These are phyloP conservation scores for Stegophylla sp. DNA, from an alignment of 2,888 invertebrate genomes.

Conservation along the genomic window DNA sequence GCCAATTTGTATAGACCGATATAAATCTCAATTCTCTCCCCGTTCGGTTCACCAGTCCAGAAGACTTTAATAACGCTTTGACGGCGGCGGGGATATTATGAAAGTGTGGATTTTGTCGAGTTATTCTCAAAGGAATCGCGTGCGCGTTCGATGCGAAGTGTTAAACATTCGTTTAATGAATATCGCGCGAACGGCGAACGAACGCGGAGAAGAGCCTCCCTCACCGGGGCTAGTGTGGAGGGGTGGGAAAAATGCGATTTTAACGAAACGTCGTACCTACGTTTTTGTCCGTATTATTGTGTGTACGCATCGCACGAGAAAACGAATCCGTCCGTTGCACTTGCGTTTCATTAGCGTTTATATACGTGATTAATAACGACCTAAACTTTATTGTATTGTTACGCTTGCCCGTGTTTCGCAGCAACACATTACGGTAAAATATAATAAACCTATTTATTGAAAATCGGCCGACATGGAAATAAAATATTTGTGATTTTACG, in stretches of 20 bases:
- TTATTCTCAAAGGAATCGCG: not conserved
- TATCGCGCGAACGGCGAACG: not conserved
- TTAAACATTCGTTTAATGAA: not conserved
- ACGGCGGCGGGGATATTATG: not conserved
- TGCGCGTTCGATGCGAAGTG: not conserved
- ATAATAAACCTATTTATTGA: too few relatives aligned
- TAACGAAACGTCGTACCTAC: too few relatives aligned
- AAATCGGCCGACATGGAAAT: too few relatives aligned
- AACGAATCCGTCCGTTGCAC: too few relatives aligned
- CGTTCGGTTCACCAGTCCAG: slow-evolving; percentile 3
- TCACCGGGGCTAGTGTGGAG: not conserved
- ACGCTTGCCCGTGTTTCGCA: too few relatives aligned
- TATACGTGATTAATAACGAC: too few relatives aligned
- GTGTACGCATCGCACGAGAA: too few relatives aligned
- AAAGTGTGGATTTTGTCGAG: slow-evolving; percentile 1
- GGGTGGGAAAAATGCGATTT: not conserved
- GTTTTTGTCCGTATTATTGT: too few relatives aligned
- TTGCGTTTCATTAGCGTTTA: too few relatives aligned
- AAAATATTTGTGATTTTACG: too few relatives aligned
- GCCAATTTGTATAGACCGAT: slow-evolving; percentile 27
- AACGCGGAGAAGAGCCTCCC: not conserved
- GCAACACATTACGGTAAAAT: too few relatives aligned
- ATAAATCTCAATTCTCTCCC: slow-evolving; percentile 15
- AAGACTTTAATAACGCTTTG: not conserved
- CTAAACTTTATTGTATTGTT: too few relatives aligned